phyloP scores from a whole-genome alignment of 2,113 vertebrate genomes.

The Pelecanoides urinatrix region DNA sequence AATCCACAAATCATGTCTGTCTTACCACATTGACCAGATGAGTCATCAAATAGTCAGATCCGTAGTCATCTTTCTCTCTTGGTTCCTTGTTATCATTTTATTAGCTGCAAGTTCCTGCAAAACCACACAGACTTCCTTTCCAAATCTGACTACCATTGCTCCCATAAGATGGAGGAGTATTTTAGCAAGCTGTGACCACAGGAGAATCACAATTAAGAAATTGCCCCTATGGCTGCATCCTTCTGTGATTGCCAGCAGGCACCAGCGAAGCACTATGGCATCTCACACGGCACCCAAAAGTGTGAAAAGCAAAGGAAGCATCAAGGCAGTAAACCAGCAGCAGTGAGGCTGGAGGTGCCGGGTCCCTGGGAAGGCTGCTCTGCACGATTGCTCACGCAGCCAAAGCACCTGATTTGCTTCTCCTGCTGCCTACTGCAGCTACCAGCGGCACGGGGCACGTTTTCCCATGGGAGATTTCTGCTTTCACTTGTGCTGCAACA shows the following conservation, averaged over 20 bases:
- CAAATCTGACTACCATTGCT: constrained; percentile 2
- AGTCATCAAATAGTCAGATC: constrained; percentile 19
- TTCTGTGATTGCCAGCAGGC: neutral
- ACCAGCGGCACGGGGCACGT: fast-evolving
- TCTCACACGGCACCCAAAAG: neutral
- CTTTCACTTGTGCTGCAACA: neutral
- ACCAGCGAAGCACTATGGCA: neutral
- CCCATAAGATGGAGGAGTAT: neutral
- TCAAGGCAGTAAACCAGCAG: neutral
- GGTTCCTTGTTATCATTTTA: neutral
- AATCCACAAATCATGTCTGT: neutral
- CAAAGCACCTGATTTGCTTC: neutral
- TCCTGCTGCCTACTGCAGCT: neutral
- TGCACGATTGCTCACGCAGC: fast-evolving
- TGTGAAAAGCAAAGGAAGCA: neutral
- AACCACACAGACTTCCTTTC: constrained; percentile 23
- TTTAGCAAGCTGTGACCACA: neutral
- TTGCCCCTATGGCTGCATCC: neutral
- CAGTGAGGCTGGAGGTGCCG: neutral
- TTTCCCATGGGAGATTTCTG: neutral
- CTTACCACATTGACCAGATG: neutral
- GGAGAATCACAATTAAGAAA: neutral
- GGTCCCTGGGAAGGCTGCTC: neutral
- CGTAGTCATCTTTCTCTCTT: neutral
- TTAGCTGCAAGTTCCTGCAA: constrained; percentile 35